These are phyloP conservation scores for Lampropteryx suffumata DNA, from an alignment of 2,888 invertebrate genomes.

Conservation along the genomic window DNA sequence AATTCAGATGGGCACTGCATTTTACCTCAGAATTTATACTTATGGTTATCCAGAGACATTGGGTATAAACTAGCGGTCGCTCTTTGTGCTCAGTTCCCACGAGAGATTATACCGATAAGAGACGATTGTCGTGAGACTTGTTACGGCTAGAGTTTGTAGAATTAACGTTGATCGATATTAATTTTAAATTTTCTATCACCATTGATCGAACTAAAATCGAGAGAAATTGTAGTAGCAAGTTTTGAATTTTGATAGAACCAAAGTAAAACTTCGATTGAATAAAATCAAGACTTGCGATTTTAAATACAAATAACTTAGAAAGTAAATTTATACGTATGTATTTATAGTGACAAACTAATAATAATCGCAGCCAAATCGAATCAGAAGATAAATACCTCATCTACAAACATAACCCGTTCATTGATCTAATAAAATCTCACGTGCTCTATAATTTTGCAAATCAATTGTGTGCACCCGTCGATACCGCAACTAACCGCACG, in stretches of 20 bases:
- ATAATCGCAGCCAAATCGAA: not conserved
- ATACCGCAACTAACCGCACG: conserved; percentile 48
- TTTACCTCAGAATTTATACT: conserved; percentile 58
- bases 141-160: conserved; percentile 25
- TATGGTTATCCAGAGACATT: conserved; percentile 45
- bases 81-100: conserved; percentile 63
- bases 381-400: conserved; percentile 1
- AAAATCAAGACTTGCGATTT: too few species aligned
- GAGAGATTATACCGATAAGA: conserved; percentile 49
- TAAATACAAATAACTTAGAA: too few species aligned
- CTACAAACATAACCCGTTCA: conserved; percentile 37
- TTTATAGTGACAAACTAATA: not conserved
- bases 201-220: conserved; percentile 9
- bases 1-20: conserved; percentile 60
- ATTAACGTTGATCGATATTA: conserved; percentile 21
- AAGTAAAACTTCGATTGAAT: too few species aligned
- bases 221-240: too few species aligned
- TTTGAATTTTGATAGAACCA: too few species aligned
- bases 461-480: conserved; percentile 48
- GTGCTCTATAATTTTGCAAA: conserved; percentile 48
- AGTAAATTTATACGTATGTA: too few species aligned
- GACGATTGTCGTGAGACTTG: conserved; percentile 50
- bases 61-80: conserved; percentile 55
- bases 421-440: conserved; percentile 40
- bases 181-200: conserved; percentile 23